Evolutionary conservation across 2,797 vertebrate species (phyloP).

Genomic region (Danio kyathit): DNA sequence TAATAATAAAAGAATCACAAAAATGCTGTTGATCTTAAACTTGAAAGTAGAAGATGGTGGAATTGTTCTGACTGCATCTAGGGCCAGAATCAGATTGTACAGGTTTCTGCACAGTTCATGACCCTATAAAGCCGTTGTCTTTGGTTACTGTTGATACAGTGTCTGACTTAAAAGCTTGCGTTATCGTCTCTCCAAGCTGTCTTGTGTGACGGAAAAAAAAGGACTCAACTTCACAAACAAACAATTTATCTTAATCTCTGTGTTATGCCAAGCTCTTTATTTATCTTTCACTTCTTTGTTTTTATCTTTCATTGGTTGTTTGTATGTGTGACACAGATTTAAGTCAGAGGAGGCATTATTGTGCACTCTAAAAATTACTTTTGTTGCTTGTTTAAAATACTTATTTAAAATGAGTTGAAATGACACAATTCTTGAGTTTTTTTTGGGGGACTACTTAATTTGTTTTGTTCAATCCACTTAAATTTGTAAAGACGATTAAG

Average conservation of each 20-base stretch:
- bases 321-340: background rate
- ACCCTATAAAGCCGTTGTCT: conserved; percentile 38
- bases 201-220: conserved; percentile 16
- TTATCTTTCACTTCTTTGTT: conserved; percentile 3
- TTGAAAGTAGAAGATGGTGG: background rate
- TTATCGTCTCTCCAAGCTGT: conserved; percentile 28
- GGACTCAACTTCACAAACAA: conserved; percentile 29
- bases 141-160: conserved; percentile 32
- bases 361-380: too few relatives aligned
- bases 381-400: too few relatives aligned
- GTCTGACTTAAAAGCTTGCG: conserved; percentile 28
- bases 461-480: too few relatives aligned
- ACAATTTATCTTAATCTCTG: conserved; percentile 32
- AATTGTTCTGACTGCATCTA: background rate
- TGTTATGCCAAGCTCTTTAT: conserved; percentile 26
- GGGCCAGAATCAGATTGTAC: background rate
- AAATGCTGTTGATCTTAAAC: background rate
- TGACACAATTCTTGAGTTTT: too few relatives aligned
- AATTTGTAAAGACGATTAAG: too few relatives aligned
- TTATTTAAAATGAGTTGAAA: too few relatives aligned
- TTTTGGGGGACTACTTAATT: too few relatives aligned
- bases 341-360: conserved; percentile 2
- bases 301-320: background rate
- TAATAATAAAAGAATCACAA: too few relatives aligned
- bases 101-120: conserved; percentile 13